Percentiles rank a stretch among this genome's conserved stretches.
Evolutionary conservation across 2,888 invertebrate species (phyloP).

Genomic region (Halictus quadricinctus): DNA sequence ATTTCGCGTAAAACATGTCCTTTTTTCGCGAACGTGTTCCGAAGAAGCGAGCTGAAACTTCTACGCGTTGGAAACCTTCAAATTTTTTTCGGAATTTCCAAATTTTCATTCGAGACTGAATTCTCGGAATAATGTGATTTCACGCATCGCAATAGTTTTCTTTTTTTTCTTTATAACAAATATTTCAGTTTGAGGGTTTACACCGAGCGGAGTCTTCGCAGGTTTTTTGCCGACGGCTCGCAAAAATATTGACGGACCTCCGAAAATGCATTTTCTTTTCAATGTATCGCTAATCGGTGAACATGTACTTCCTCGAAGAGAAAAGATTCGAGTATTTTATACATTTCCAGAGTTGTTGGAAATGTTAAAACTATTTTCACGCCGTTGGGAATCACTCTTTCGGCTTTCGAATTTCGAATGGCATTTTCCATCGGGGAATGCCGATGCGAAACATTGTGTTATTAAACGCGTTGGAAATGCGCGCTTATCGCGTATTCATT

Average conservation of each 20-base stretch:
- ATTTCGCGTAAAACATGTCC: conserved; percentile 9
- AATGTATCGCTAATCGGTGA: not conserved
- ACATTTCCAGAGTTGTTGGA: no score
- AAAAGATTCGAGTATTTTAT: not conserved
- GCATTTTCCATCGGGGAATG: not conserved
- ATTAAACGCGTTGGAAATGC: conserved; percentile 5
- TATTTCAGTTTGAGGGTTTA: not conserved
- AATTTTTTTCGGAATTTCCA: not conserved
- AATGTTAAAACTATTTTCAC: not conserved
- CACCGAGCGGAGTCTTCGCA: not conserved
- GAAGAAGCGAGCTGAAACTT: not conserved
- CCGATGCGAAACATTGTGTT: not conserved
- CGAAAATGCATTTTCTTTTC: not conserved
- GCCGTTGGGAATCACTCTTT: not conserved
- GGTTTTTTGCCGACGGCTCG: not conserved
- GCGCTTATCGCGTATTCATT: conserved; percentile 16
- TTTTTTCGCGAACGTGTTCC: not conserved
- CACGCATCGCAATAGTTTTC: not conserved
- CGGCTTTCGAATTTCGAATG: not conserved
- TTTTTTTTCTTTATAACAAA: not conserved
- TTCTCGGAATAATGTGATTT: not conserved
- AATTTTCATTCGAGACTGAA: not conserved
- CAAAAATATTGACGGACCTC: not conserved
- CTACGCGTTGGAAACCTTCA: not conserved
- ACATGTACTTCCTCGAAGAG: no score